Percentiles rank a stretch among this genome's conserved stretches.
These are phyloP conservation scores for Botia kubotai DNA, from an alignment of 2,797 vertebrate genomes.

Conservation along the genomic window DNA sequence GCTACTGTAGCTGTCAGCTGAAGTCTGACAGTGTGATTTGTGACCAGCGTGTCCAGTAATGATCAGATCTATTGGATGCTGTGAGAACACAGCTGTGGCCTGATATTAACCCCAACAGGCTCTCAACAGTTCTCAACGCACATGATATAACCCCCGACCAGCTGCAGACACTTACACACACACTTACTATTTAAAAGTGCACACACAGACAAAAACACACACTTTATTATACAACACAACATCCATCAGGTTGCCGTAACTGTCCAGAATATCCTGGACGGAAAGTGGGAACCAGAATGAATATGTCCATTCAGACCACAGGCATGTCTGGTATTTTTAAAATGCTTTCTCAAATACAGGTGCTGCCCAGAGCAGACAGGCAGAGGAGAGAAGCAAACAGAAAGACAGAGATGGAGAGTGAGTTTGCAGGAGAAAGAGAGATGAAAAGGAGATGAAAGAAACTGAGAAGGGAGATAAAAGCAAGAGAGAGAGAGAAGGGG, in stretches of 20 bases:
- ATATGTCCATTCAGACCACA: conserved; percentile 77
- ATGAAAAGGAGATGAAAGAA: conserved; percentile 1
- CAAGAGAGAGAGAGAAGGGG: background rate
- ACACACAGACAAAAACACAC: conserved; percentile 31
- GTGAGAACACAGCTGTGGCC: conserved; percentile 56
- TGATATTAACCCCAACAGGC: conserved; percentile 45
- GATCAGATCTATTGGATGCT: conserved; percentile 27
- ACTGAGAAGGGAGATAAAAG: background rate
- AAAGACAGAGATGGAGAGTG: conserved; percentile 20
- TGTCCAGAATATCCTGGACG: conserved; percentile 34
- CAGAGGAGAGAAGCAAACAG: conserved; percentile 14
- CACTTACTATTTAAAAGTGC: background rate
- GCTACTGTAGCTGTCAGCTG: conserved; percentile 6
- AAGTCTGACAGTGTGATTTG: conserved; percentile 1
- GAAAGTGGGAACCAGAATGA: conserved; percentile 63
- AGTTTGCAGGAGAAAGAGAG: background rate
- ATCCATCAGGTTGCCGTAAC: conserved; percentile 48
- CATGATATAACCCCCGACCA: conserved; percentile 41
- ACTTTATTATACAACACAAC: conserved; percentile 42
- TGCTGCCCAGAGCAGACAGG: conserved; percentile 61
- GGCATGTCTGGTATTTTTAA: conserved; percentile 79
- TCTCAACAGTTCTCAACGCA: conserved; percentile 32
- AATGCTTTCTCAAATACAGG: conserved; percentile 81
- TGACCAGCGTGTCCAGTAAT: conserved; percentile 15
- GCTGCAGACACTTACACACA: conserved; percentile 41